A percentile compares a stretch with the other conserved stretches of the same genome.
These are phyloP conservation scores for Platyrinchus mystaceus DNA, from an alignment of 2,797 vertebrate species.

Conservation along the genomic window DNA sequence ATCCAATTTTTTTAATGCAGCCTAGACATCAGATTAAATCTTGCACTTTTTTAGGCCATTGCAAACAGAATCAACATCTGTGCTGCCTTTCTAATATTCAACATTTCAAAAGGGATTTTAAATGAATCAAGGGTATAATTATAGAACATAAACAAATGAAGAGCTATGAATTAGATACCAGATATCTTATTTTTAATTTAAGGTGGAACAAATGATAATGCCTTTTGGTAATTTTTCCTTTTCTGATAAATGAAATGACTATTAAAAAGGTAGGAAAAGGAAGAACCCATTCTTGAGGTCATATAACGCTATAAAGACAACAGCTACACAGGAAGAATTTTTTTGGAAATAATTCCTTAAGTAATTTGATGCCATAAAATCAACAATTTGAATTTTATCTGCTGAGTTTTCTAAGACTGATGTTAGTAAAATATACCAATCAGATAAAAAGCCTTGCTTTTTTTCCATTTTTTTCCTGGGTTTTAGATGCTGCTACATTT, in stretches of 20 bases:
- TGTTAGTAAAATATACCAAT: background rate
- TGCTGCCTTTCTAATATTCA: slow-evolving; percentile 61
- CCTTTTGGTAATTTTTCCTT: background rate
- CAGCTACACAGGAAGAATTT: background rate
- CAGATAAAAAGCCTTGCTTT: background rate
- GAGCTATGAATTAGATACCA: background rate
- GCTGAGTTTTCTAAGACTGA: background rate
- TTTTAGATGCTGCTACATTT: background rate
- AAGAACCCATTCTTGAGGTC: background rate
- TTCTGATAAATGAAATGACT: background rate
- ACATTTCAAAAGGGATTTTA: slow-evolving; percentile 41
- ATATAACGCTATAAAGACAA: background rate
- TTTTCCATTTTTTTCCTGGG: background rate
- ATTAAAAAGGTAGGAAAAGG: background rate
- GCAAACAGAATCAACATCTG: slow-evolving; percentile 86
- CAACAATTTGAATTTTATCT: background rate
- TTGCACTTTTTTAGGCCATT: slow-evolving; percentile 88
- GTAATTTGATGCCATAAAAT: background rate
- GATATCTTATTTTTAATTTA: background rate
- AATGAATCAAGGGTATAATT: background rate
- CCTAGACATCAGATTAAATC: slow-evolving; percentile 94
- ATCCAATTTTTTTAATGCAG: slow-evolving; percentile 99
- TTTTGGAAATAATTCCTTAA: background rate
- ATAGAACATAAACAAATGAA: background rate
- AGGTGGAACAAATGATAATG: background rate